Evolutionary conservation across 2,888 invertebrate species (phyloP), one percentile per base, ranked within the genome.

Genomic region (Chelonus formosanus): DNA sequence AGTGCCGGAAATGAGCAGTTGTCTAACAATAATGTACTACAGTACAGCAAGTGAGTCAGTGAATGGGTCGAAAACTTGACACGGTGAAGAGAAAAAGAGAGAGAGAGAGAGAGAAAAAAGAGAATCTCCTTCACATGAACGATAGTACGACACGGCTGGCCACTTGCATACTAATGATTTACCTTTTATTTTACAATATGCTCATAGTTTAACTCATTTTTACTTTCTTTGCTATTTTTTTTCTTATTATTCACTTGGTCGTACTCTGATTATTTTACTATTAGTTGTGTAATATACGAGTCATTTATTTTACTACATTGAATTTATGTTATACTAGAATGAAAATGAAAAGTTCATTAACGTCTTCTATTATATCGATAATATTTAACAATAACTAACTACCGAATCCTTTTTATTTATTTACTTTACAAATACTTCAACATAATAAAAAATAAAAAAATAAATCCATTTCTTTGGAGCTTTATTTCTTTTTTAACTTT

Each of bases 21-120:
- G 81, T 81, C 78, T 77, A 76, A 80, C 81, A 80, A 79, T 80
- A 81, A 80, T 78, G 79, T 81, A 79, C 76, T 75, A 74, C 77
- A 78, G 80, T 79, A 78, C 75, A 77, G 40, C 40, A 75, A 75
- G 68, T 74, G 75, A 76, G 76, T 78, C 74, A 70, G 76, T 76
- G 78, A 79, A 79, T 78, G 79, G 73, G 74, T 72, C 71, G 56
- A 63, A 54, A 63, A 61, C 47, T 45, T 40, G 43, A 10, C 59
- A 62, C 54, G 52, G 36, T 58, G 35, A 47, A n/a, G 50, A 35
- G 35, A 3, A 31, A 40, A 43, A 32, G 56, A 53, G 20, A 44
- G 48, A 48, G 48, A 48, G 48, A n/a, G 48, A n/a, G 5, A 48
- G 31, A 48, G 48, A 10, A 48, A 20, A 10, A 52, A 43, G 52